Percentiles rank a stretch among this genome's conserved stretches.
Conservation (phyloP, 2,888 invertebrate genomes). For the Eilema caniola region DNA sequence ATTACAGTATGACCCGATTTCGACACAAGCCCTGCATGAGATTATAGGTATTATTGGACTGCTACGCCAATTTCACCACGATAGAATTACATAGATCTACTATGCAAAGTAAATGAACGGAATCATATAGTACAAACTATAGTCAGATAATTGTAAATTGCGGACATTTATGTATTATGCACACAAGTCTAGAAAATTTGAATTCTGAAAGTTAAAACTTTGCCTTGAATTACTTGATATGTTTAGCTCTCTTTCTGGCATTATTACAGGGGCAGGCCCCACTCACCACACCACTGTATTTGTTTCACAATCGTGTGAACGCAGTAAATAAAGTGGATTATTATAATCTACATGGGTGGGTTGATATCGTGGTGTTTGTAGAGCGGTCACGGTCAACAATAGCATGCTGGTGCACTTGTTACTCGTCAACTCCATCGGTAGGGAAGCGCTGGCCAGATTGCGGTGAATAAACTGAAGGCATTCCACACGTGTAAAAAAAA, state of each 20-base stretch:
- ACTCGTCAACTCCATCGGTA: slow-evolving; percentile 30
- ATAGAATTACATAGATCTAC: slow-evolving; percentile 12
- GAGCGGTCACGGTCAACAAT: slow-evolving; percentile 53
- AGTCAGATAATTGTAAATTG: neutral
- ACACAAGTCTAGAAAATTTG: slow-evolving; percentile 3
- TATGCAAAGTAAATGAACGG: neutral
- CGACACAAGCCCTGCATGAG: slow-evolving; percentile 61
- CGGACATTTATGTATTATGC: neutral
- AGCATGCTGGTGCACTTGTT: slow-evolving; percentile 38
- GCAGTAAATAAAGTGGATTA: neutral
- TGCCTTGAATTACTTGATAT: neutral
- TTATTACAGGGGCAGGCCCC: slow-evolving; percentile 18
- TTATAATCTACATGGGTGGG: neutral
- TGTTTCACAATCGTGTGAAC: slow-evolving; percentile 6
- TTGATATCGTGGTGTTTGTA: slow-evolving; percentile 18
- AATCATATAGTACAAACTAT: neutral
- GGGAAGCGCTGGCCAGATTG: too few relatives aligned
- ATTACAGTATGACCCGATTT: slow-evolving; percentile 79
- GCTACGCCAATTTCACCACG: slow-evolving; percentile 27
- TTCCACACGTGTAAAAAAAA: too few relatives aligned
- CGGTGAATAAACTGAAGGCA: too few relatives aligned
- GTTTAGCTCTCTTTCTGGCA: neutral
- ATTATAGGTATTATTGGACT: slow-evolving; percentile 38
- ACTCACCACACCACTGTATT: slow-evolving; percentile 18
- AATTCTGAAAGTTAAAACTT: neutral